Evolutionary conservation across 2,888 invertebrate species (phyloP).

Genomic region (Onchidella celtica): DNA sequence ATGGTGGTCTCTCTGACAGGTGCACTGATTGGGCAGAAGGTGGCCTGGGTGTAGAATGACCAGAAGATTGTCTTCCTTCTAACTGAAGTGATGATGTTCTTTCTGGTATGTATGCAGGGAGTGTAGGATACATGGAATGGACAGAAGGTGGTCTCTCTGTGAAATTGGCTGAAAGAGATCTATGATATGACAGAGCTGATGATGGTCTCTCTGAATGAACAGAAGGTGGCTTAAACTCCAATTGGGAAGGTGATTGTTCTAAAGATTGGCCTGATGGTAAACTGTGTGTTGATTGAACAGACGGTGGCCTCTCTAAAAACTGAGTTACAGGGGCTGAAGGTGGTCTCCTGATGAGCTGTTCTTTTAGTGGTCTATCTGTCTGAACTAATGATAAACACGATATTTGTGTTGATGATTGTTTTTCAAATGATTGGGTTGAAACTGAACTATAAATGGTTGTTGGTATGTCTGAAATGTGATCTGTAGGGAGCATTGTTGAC

Average conservation of each 20-base stretch:
- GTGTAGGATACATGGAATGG: neutral
- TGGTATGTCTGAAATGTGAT: too few species aligned
- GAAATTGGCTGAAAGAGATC: neutral
- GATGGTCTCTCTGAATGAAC: conserved; percentile 1
- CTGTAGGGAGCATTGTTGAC: too few species aligned
- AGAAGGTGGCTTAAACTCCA: too few species aligned
- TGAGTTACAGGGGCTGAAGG: neutral
- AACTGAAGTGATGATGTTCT: neutral
- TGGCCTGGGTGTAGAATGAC: neutral
- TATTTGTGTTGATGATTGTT: neutral
- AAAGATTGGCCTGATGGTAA: neutral
- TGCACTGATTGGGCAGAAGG: neutral
- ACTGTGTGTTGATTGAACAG: neutral
- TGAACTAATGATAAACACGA: too few species aligned
- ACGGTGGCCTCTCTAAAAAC: neutral
- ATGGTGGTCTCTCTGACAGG: neutral
- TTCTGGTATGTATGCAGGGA: neutral
- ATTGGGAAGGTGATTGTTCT: too few species aligned
- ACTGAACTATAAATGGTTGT: too few species aligned
- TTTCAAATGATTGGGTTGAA: conserved; percentile 5
- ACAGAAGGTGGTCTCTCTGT: neutral
- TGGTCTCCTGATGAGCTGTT: neutral
- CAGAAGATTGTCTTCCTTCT: neutral
- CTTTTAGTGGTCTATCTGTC: too few species aligned
- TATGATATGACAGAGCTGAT: neutral